These are phyloP conservation scores for Hippocampus barbouri DNA, from an alignment of 2,113 vertebrate species.

Conservation along the genomic window DNA sequence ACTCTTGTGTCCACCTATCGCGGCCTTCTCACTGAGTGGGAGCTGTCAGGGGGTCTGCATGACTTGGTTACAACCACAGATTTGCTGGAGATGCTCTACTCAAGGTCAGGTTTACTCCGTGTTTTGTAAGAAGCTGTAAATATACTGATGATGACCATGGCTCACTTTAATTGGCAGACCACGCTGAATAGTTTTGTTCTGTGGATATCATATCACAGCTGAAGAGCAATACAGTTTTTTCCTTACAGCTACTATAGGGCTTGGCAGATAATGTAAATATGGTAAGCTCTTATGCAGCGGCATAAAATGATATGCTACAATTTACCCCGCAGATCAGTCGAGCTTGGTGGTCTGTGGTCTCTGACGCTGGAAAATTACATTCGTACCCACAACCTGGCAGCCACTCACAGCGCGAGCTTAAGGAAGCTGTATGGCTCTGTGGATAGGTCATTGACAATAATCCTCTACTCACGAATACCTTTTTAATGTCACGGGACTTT, in stretches of 20 bases:
- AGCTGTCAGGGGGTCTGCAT: slow-evolving; percentile 69
- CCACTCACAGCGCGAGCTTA: slow-evolving; percentile 61
- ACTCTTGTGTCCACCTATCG: slow-evolving; percentile 70
- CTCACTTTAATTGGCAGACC: not conserved
- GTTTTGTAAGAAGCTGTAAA: not conserved
- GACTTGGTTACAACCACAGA: slow-evolving; percentile 46
- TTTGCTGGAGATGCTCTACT: slow-evolving; percentile 78
- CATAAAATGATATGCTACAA: not conserved
- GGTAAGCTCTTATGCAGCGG: not conserved
- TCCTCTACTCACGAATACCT: not conserved
- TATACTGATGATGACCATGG: not conserved
- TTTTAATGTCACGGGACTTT: not conserved
- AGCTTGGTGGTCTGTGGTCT: slow-evolving; percentile 85
- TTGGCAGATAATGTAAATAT: not conserved
- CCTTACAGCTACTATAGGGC: not conserved
- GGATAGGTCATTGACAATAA: slow-evolving; percentile 73
- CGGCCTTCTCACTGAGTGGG: slow-evolving; percentile 75
- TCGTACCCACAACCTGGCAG: slow-evolving; percentile 39
- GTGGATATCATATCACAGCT: too few relatives aligned
- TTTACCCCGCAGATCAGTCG: slow-evolving; percentile 75
- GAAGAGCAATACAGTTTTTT: too few relatives aligned
- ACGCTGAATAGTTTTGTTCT: not conserved
- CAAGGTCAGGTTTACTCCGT: slow-evolving; percentile 68
- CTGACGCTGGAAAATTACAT: slow-evolving; percentile 82
- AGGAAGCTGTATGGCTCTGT: slow-evolving; percentile 74